A percentile compares a stretch with the other conserved stretches of the same genome.
Conservation (phyloP, 2,888 invertebrate species). For the Argynnis bischoffii region DNA sequence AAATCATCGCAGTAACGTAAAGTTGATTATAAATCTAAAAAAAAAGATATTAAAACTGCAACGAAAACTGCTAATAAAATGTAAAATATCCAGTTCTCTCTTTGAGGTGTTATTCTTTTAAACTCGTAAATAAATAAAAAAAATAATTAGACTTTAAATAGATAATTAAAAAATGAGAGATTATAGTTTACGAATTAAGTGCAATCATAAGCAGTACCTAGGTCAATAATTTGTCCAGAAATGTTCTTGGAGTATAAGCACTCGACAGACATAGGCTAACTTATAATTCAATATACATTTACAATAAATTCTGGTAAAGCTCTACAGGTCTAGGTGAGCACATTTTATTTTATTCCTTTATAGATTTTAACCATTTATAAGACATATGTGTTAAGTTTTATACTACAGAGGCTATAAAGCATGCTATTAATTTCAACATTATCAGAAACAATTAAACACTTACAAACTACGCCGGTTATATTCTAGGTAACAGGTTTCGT, state of each 20-base stretch:
- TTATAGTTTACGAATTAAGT: too few relatives aligned
- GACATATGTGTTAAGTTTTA: neutral
- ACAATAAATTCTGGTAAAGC: neutral
- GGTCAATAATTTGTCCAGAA: constrained; percentile 5
- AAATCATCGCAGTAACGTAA: too few relatives aligned
- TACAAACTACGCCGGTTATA: constrained; percentile 41
- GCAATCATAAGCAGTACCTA: neutral
- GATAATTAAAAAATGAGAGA: too few relatives aligned
- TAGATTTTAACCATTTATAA: neutral
- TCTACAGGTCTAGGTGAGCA: neutral
- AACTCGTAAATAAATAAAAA: neutral
- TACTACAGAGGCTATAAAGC: neutral
- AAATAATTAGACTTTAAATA: too few relatives aligned
- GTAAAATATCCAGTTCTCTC: too few relatives aligned
- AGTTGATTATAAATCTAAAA: too few relatives aligned
- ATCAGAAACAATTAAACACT: constrained; percentile 43
- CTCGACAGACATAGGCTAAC: constrained; percentile 15
- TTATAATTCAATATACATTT: constrained; percentile 15
- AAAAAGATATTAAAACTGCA: too few relatives aligned
- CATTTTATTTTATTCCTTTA: neutral
- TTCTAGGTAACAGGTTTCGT: constrained; percentile 31
- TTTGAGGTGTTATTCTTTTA: too few relatives aligned
- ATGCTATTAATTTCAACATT: constrained; percentile 31
- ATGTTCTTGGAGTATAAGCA: neutral
- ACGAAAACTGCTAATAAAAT: too few relatives aligned